A percentile compares a stretch with the other conserved stretches of the same genome.
phyloP scores from a whole-genome alignment of 2,797 vertebrate species.

The Argyrosomus regius region DNA sequence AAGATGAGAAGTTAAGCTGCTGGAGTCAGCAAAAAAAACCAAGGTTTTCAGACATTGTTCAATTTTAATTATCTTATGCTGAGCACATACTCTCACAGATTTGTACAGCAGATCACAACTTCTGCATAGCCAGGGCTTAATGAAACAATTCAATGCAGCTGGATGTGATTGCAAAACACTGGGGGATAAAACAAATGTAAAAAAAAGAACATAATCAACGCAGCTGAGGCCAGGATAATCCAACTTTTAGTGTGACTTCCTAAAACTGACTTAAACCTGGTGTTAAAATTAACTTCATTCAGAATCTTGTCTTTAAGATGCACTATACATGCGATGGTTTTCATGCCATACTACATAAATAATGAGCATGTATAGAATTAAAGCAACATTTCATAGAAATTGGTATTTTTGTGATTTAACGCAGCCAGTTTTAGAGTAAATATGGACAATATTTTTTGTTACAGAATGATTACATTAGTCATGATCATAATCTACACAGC shows the following conservation, averaged over 20 bases:
- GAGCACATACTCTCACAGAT: background rate
- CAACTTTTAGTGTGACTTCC: too few relatives aligned
- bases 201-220: background rate
- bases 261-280: background rate
- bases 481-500: too few relatives aligned
- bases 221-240: background rate
- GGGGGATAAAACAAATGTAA: background rate
- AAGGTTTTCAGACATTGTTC: too few relatives aligned
- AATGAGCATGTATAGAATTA: background rate
- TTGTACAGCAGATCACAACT: background rate
- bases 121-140: background rate
- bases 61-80: background rate
- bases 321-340: background rate
- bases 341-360: background rate
- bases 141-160: background rate
- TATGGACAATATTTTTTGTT: too few relatives aligned
- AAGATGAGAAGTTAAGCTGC: background rate
- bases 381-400: too few relatives aligned
- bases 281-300: background rate
- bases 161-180: background rate
- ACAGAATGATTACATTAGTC: too few relatives aligned
- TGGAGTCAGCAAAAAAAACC: too few relatives aligned
- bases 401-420: too few relatives aligned
- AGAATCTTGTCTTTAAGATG: background rate
- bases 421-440: too few relatives aligned